A percentile compares a stretch with the other conserved stretches of the same genome.
phyloP scores from a whole-genome alignment of 1,140 invertebrate species.

The Medauroidea extradentata region DNA sequence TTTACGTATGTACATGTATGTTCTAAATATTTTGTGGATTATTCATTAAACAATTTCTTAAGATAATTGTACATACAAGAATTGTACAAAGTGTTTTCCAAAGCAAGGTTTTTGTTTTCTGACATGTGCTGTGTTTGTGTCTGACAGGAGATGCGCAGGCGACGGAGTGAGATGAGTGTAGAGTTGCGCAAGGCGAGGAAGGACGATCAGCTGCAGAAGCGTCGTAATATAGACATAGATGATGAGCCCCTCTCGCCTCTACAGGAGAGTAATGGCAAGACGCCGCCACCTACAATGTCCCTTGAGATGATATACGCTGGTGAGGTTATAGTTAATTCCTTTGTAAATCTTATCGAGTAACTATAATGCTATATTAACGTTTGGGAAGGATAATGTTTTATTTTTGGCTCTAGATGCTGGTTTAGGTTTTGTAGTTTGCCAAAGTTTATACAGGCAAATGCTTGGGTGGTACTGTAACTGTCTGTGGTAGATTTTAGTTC shows the following conservation, averaged over 20 bases:
- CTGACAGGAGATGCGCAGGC: conserved; percentile 75
- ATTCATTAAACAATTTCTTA: background rate
- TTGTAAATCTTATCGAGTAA: no score
- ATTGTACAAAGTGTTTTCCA: background rate
- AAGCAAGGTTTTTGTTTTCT: background rate
- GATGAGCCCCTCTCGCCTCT: conserved; percentile 50
- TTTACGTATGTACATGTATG: no score
- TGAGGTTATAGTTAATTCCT: no score
- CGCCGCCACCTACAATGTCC: conserved; percentile 36
- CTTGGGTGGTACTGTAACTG: no score
- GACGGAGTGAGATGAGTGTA: conserved; percentile 81
- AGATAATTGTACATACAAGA: background rate
- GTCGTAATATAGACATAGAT: conserved; percentile 72
- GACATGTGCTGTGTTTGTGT: background rate
- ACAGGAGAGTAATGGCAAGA: conserved; percentile 47
- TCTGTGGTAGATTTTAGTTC: background rate
- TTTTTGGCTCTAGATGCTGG: no score
- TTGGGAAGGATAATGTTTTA: no score
- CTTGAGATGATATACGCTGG: conserved; percentile 31
- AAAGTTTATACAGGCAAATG: no score
- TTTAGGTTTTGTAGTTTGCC: no score
- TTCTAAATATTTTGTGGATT: no score
- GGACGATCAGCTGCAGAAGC: conserved; percentile 93
- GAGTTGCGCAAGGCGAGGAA: conserved; percentile 89
- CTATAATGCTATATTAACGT: no score